These are phyloP conservation scores for Lamellibrachia satsuma DNA, from an alignment of 2,888 invertebrate species.

Conservation along the genomic window DNA sequence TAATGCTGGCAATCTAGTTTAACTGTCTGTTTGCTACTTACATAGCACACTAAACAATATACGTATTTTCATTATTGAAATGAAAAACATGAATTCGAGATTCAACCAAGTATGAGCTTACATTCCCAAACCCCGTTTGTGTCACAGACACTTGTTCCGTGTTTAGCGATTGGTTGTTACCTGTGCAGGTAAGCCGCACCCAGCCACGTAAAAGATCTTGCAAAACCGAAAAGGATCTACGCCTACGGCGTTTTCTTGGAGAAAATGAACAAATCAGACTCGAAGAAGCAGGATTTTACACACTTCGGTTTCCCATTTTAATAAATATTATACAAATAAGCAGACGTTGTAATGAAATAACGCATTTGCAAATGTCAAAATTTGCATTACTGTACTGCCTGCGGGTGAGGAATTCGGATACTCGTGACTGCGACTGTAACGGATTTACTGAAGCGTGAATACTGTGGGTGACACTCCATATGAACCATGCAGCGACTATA, in stretches of 20 bases:
- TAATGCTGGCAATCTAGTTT: background rate
- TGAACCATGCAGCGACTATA: background rate
- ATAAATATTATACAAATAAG: background rate
- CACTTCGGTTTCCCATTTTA: background rate
- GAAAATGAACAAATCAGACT: background rate
- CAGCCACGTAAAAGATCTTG: constrained; percentile 9
- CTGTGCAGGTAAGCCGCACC: constrained; percentile 17
- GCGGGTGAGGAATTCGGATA: background rate
- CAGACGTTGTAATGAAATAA: background rate
- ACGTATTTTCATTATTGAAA: background rate
- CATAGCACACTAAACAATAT: background rate
- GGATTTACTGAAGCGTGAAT: constrained; percentile 17
- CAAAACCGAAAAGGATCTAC: background rate
- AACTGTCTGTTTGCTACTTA: background rate
- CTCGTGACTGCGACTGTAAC: constrained; percentile 13
- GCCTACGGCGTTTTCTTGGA: background rate
- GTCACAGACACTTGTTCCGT: background rate
- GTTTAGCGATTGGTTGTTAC: constrained; percentile 13
- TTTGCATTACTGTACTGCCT: background rate
- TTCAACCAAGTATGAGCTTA: background rate
- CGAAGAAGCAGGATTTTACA: background rate
- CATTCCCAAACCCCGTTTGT: constrained; percentile 13
- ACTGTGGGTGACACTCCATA: background rate
- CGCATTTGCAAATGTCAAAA: background rate
- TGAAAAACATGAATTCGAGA: background rate